phyloP scores from a whole-genome alignment of 2,888 invertebrate species.

The Lampropteryx suffumata region DNA sequence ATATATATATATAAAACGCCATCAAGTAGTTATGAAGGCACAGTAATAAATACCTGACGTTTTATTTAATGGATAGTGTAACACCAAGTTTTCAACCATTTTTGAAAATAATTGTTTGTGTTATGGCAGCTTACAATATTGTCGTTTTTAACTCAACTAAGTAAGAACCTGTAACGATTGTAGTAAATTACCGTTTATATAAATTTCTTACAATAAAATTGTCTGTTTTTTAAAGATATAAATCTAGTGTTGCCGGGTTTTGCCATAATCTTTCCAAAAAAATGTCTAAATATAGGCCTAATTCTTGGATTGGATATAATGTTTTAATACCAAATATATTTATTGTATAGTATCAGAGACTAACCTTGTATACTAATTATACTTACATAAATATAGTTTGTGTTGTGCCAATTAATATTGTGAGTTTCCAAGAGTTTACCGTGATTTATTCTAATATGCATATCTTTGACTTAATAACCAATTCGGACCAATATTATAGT shows the following conservation, averaged over 20 bases:
- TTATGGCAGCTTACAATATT: no score
- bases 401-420: constrained; percentile 10
- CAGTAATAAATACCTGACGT: no score
- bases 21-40: no score
- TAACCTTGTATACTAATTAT: background rate
- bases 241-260: background rate
- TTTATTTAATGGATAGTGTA: no score
- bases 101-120: no score
- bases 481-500: constrained; percentile 4
- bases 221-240: no score
- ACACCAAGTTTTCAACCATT: no score
- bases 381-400: constrained; percentile 1
- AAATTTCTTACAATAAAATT: no score
- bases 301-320: background rate
- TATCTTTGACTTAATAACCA: constrained; percentile 2
- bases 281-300: no score
- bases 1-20: background rate
- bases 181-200: no score
- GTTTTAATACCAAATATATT: constrained; percentile 26
- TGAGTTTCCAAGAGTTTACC: constrained; percentile 1
- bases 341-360: background rate
- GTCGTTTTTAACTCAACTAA: no score
- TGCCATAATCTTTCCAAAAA: constrained; percentile 1
- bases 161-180: no score
- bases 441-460: constrained; percentile 1